Evolutionary conservation across 2,113 vertebrate species (phyloP).

Genomic region (Saiga tatarica): DNA sequence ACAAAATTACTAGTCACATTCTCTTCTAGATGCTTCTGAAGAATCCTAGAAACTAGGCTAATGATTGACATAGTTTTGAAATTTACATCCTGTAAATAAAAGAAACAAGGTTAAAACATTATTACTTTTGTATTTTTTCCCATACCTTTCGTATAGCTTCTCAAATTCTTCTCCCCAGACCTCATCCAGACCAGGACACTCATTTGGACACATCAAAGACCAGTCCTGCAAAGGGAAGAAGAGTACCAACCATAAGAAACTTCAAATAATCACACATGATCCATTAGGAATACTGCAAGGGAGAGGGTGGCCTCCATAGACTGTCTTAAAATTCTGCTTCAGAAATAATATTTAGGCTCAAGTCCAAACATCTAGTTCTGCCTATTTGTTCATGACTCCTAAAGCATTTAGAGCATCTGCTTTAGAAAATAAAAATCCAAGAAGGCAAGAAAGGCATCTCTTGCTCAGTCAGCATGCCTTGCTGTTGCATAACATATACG

Average conservation of each 20-base stretch:
- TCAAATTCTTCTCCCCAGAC: conserved; percentile 98
- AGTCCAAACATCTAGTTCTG: neutral
- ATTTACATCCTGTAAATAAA: neutral
- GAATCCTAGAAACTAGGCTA: conserved; percentile 29
- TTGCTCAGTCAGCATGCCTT: conserved; percentile 9
- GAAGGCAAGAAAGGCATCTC: neutral
- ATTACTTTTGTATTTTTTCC: neutral
- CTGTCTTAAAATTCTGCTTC: neutral
- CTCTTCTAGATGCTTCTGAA: neutral
- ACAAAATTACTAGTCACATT: conserved; percentile 41
- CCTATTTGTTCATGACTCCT: neutral
- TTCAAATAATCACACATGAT: neutral
- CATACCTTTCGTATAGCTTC: conserved; percentile 92
- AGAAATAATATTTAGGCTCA: conserved; percentile 2
- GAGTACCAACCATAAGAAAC: neutral
- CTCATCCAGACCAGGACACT: conserved; percentile 94
- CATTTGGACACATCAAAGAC: conserved; percentile 97
- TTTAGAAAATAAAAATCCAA: conserved; percentile 11
- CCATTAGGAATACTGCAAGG: neutral
- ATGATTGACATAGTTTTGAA: neutral
- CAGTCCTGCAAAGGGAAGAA: conserved; percentile 86
- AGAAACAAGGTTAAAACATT: conserved; percentile 24
- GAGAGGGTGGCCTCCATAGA: neutral
- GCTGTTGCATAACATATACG: neutral
- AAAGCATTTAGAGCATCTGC: neutral